Conservation (phyloP, 2,113 vertebrate genomes). For the Mus pahari region DNA sequence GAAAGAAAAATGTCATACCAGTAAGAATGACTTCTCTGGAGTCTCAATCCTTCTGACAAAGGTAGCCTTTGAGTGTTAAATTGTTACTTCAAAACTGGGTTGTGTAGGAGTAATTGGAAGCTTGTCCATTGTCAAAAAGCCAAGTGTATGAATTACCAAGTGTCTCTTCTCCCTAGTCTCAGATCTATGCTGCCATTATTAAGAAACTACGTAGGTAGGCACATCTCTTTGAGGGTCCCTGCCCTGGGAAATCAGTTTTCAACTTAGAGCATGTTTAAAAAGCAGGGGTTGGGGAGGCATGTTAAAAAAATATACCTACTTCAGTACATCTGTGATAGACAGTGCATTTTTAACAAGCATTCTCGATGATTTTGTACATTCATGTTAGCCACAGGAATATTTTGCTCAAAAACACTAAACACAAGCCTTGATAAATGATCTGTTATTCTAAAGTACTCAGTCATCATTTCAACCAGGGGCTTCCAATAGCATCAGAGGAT, state of each 20-base stretch:
- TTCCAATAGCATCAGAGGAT: background rate
- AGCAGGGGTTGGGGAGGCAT: background rate
- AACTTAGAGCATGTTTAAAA: background rate
- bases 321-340: background rate
- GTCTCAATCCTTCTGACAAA: background rate
- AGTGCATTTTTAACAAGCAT: background rate
- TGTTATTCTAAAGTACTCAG: background rate
- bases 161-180: background rate
- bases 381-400: background rate
- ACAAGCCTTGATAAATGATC: background rate
- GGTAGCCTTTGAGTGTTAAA: background rate
- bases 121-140: background rate
- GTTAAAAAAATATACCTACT: background rate
- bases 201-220: background rate
- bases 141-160: background rate
- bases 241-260: background rate
- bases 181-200: background rate
- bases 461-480: background rate
- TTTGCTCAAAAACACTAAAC: conserved; percentile 47
- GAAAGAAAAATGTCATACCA: background rate
- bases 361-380: background rate
- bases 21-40: background rate
- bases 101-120: background rate
- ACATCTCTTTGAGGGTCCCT: background rate
- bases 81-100: background rate